Conservation (phyloP, 2,113 vertebrate genomes). For the Circaetus gallicus region DNA sequence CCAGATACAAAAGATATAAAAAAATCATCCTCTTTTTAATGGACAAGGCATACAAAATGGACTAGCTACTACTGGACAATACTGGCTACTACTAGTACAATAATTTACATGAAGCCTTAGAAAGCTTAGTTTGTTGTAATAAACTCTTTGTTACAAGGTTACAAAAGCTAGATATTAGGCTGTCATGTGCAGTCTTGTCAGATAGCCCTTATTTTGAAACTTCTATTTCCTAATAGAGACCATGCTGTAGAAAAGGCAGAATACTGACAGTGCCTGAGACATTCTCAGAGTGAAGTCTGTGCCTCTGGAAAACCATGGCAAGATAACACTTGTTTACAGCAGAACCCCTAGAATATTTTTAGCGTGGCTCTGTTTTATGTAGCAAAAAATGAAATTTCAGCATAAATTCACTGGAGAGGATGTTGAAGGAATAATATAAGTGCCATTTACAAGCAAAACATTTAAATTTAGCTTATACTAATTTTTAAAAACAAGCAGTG, state of each 20-base stretch:
- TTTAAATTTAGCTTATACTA: neutral
- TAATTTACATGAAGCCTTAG: neutral
- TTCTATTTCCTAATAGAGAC: neutral
- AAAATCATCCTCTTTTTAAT: neutral
- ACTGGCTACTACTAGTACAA: too few species aligned
- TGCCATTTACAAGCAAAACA: neutral
- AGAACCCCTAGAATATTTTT: neutral
- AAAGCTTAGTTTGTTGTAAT: neutral
- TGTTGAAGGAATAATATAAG: neutral
- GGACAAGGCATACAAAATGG: neutral
- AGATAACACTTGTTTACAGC: neutral
- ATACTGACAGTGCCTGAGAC: neutral
- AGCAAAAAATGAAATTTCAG: neutral
- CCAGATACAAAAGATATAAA: neutral
- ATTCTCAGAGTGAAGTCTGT: neutral
- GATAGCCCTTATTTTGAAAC: neutral
- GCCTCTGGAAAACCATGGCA: neutral
- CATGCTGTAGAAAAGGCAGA: neutral
- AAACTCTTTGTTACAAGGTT: neutral
- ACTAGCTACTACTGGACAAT: neutral
- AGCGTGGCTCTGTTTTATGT: rapidly evolving
- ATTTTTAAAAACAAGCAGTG: neutral
- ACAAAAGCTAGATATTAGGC: neutral
- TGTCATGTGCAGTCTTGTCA: neutral
- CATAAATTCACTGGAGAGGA: neutral